Evolutionary conservation across 2,888 invertebrate species (phyloP).

Genomic region (Trissonchulus sp.): DNA sequence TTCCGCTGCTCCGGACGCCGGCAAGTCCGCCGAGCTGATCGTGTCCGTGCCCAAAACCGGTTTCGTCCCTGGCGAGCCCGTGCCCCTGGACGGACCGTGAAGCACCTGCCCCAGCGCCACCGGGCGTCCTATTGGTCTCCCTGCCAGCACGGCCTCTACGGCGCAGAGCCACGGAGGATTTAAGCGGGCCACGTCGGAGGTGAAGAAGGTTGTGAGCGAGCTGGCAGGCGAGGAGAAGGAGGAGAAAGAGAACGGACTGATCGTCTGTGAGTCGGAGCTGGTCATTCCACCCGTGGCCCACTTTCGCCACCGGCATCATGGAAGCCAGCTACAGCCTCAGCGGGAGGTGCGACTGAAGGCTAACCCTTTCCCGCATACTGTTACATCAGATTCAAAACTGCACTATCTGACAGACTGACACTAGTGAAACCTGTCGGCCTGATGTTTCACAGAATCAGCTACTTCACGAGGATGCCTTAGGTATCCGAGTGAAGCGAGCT

Average conservation of each 20-base stretch:
- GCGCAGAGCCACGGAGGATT: background rate
- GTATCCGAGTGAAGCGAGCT: too few species aligned
- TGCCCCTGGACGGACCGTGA: background rate
- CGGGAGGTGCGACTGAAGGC: background rate
- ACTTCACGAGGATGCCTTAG: too few species aligned
- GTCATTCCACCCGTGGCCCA: conserved; percentile 17
- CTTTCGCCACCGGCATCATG: background rate
- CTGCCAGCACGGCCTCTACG: background rate
- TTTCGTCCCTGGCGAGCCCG: conserved; percentile 22
- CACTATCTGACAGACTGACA: too few species aligned
- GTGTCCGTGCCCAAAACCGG: background rate
- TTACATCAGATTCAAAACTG: too few species aligned
- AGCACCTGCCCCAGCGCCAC: background rate
- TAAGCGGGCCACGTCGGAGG: background rate
- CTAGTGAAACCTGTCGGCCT: too few species aligned
- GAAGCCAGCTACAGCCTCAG: background rate
- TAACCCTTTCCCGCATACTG: background rate
- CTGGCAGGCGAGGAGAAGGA: background rate
- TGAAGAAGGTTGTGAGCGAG: background rate
- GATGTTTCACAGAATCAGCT: too few species aligned
- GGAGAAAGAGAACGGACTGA: conserved; percentile 3
- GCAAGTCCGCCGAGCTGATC: background rate
- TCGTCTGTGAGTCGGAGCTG: background rate
- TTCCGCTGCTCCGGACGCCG: background rate
- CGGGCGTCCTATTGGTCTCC: background rate